Evolutionary conservation across 2,113 vertebrate species (phyloP).

Genomic region (Tapirus terrestris): DNA sequence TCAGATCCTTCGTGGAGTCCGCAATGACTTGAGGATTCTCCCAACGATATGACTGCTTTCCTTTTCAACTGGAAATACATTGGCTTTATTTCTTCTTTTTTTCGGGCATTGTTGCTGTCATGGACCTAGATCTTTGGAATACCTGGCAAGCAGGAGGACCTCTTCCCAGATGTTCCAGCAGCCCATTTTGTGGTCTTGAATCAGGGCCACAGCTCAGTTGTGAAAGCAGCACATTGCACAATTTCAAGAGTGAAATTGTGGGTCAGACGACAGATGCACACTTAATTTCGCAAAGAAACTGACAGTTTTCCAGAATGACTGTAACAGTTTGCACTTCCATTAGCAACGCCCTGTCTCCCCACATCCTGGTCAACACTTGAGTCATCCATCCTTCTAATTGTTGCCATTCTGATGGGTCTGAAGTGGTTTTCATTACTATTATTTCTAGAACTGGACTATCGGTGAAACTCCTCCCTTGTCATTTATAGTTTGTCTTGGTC

Average conservation of each 20-base stretch:
- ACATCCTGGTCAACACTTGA: not conserved
- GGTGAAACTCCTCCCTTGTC: not conserved
- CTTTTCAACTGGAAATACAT: not conserved
- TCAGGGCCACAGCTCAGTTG: slow-evolving; percentile 19
- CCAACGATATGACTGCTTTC: not conserved
- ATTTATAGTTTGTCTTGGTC: not conserved
- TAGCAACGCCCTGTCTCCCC: slow-evolving; percentile 30
- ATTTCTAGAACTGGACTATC: not conserved
- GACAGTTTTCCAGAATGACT: slow-evolving; percentile 21
- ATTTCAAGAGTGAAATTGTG: not conserved
- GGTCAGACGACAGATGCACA: slow-evolving; percentile 54
- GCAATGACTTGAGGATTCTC: not conserved
- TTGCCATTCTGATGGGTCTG: not conserved
- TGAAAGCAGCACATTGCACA: slow-evolving; percentile 54
- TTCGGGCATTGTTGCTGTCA: not conserved
- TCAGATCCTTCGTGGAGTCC: not conserved
- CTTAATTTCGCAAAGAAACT: slow-evolving; percentile 25
- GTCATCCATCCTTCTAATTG: not conserved
- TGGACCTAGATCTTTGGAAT: slow-evolving; percentile 14
- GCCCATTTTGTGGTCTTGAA: slow-evolving; percentile 59
- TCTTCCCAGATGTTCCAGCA: not conserved
- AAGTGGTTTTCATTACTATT: not conserved
- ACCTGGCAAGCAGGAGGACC: slow-evolving; percentile 42
- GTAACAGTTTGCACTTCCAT: not conserved
- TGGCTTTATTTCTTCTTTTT: slow-evolving; percentile 11